These are phyloP conservation scores for Drosophila austrosaltans DNA, from an alignment of 2,888 invertebrate species.

Conservation along the genomic window DNA sequence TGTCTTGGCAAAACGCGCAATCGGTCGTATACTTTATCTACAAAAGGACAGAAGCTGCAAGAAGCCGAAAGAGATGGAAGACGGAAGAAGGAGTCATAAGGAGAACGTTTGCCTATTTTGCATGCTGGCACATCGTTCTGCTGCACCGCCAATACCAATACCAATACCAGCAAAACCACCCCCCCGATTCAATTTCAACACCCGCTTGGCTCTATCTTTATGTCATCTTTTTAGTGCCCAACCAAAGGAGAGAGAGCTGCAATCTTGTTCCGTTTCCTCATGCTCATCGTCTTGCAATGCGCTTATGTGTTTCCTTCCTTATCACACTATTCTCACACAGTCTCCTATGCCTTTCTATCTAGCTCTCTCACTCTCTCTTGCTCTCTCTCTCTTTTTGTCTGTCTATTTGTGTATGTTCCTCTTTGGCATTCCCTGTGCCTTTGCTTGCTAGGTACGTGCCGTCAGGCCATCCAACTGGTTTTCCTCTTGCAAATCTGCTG, in stretches of 20 bases:
- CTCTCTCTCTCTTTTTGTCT: conserved; percentile 2
- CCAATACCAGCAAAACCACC: neutral
- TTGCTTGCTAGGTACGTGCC: conserved; percentile 24
- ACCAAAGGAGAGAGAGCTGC: conserved; percentile 41
- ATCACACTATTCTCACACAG: conserved; percentile 34
- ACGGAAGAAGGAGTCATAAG: neutral
- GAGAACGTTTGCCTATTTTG: conserved; percentile 35
- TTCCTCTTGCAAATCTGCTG: conserved; percentile 70
- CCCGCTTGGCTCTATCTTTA: conserved; percentile 64
- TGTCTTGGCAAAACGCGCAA: conserved; percentile 51
- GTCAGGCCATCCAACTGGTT: conserved; percentile 43
- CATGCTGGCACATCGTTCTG: conserved; percentile 35
- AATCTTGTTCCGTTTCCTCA: conserved; percentile 30
- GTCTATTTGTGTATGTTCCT: no score
- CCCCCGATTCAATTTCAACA: conserved; percentile 74
- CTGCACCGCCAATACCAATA: neutral
- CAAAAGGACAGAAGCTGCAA: conserved; percentile 29
- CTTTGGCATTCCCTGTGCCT: conserved; percentile 1
- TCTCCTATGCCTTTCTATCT: neutral
- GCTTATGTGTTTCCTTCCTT: conserved; percentile 74
- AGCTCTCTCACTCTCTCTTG: conserved; percentile 10
- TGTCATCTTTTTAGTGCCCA: conserved; percentile 75
- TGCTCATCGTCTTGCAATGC: conserved; percentile 59
- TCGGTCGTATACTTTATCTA: conserved; percentile 52
- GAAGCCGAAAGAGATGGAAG: neutral